Base-by-base conservation (phyloP, 2,797 vertebrate genomes). In the Bryconaethiops microstoma region DNA sequence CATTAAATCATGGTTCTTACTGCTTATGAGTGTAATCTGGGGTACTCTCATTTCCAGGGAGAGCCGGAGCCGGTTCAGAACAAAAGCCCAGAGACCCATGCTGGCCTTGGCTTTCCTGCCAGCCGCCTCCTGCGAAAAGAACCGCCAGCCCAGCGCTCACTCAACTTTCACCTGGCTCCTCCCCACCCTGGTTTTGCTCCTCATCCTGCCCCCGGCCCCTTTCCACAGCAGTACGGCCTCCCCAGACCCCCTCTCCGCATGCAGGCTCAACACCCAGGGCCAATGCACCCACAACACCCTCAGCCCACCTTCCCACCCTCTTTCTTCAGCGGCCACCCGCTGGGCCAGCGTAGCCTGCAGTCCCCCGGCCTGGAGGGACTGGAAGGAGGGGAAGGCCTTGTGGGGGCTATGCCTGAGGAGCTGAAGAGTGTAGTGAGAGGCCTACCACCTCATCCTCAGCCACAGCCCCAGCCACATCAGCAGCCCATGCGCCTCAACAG, bases 51-150 rank as follows among this genome's bases (percentile, higher is more conserved):
- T 67, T 74, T 35, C 42, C 77, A 99, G 97, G 95, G 93, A 84
- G 97, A 98, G 85, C 88, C 95, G 83, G 97, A 99, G 86, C 90
- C 93, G 10, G 90, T 93, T 74, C 96, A 96, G 88, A 96, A 93
- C 83, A 95, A 96, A 91, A 95, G 94, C 90, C 95, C 97, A 0
- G 98, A 99, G 83, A 92, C 95, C 0, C 96, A 97, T 76, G 76
- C 89, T 16, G 82, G 91, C 14, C 77, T 95, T 40, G 92, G 92
- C 84, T 98, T 96, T 89, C 92, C 96, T 48, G 95, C 90, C 14
- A 83, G 94, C 50, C 93, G 97, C 87, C 96, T 97, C 85, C 96
- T 97, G 60, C 96, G 97, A 86, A 99, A 98, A 91, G 97, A 99
- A 83, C 95, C 93, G 81, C 91, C 96, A 55, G 88, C 92, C 84